Percentiles rank a stretch among this genome's conserved stretches.
Evolutionary conservation across 2,888 invertebrate genomes (phyloP).

Genomic region (Philereme transversata): DNA sequence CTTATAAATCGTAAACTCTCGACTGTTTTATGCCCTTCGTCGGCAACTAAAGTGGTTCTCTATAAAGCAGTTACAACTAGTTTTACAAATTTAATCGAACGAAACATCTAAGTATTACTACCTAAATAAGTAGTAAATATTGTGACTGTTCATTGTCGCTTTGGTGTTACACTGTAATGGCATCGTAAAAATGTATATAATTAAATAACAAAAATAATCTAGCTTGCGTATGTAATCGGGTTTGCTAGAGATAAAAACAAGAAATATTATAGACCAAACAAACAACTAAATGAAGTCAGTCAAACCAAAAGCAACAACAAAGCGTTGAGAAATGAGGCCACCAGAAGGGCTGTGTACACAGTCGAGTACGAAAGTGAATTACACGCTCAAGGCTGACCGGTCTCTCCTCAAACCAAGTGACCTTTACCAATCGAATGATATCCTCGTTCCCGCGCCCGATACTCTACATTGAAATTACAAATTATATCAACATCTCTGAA

Average conservation of each 20-base stretch:
- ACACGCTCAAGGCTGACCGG: slow-evolving; percentile 80
- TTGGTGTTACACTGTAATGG: too few relatives aligned
- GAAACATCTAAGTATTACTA: not conserved
- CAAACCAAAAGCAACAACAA: slow-evolving; percentile 42
- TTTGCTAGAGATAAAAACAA: not conserved
- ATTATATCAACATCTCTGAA: slow-evolving; percentile 46
- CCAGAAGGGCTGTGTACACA: slow-evolving; percentile 70
- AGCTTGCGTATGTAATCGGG: too few relatives aligned
- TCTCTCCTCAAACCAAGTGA: slow-evolving; percentile 79
- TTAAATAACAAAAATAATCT: too few relatives aligned
- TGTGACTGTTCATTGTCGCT: too few relatives aligned
- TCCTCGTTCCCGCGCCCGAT: slow-evolving; percentile 72
- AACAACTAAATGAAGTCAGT: slow-evolving; percentile 27
- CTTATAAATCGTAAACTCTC: slow-evolving; percentile 40
- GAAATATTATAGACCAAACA: slow-evolving; percentile 4
- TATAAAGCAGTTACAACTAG: slow-evolving; percentile 7
- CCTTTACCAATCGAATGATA: slow-evolving; percentile 76
- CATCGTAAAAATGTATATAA: too few relatives aligned
- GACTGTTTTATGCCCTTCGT: slow-evolving; percentile 18
- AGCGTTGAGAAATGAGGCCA: slow-evolving; percentile 76
- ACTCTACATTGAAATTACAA: slow-evolving; percentile 64
- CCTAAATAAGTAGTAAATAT: not conserved
- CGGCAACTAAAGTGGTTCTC: slow-evolving; percentile 16
- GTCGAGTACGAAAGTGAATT: slow-evolving; percentile 78
- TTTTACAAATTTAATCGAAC: not conserved